Evolutionary conservation across 1,140 invertebrate species (phyloP), one percentile per base, ranked within the genome.

Genomic region (Drosophila grimshawi): DNA sequence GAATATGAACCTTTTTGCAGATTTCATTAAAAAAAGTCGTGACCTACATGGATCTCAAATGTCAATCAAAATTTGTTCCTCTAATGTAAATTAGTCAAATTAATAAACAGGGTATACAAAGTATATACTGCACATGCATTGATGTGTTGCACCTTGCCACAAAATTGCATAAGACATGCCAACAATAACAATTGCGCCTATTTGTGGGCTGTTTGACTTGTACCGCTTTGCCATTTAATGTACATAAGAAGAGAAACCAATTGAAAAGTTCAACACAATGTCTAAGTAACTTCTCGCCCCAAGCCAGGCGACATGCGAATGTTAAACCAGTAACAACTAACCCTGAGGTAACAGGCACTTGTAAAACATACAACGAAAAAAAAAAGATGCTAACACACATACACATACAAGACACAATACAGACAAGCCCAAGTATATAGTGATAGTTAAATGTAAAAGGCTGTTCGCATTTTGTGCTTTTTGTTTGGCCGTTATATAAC

Each of bases 401-500:
- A 69, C 56, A 41, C 11, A 55, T 53, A 62, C 32, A 46, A 37
- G 19, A 19, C 19, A 19, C 19, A 19, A 19, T 57, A 68, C 46
- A 32, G 53, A 62, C 37, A 56, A 46, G 37, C 49, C 32, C n/a
- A 43, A n/a, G 39, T 46, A 67, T 43, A 43, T 49, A 62, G 64
- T 67, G 56, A 72, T 70, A 70, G 71, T 76, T 85, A 70, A 62
- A 53, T 78, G 85, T 76, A 75, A 80, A 72, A 85, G 81, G 78
- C 82, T 86, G 82, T 64, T 74, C 49, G 65, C 57, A 51, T 49
- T 29, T 55, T 43, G 10, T 43, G 3, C n/a, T 41, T 4, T 41
- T 41, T 8, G 2, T 8, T 43, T 49, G 37, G 71, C 82, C 81
- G 81, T 86, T 86, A 86, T 69, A 78, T 81, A 81, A 86, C 81